These are phyloP conservation scores for Diplolepis rosae DNA, from an alignment of 2,888 invertebrate genomes.

Conservation along the genomic window DNA sequence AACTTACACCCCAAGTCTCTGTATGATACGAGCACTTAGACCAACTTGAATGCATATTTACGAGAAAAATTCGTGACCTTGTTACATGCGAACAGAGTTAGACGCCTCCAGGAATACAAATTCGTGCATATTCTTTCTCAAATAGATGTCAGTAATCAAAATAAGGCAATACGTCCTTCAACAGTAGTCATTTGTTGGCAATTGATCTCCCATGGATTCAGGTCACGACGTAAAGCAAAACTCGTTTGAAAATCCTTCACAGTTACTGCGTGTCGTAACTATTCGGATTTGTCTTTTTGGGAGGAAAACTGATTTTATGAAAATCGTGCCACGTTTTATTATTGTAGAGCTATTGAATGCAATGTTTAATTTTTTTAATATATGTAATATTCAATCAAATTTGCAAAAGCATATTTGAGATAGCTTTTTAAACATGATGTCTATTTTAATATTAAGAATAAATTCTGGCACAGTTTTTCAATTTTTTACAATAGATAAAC, in stretches of 20 bases:
- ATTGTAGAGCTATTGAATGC: too few relatives aligned
- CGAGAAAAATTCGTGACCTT: constrained; percentile 61
- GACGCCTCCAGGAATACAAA: constrained; percentile 61
- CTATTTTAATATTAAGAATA: too few relatives aligned
- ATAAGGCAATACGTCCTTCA: not conserved
- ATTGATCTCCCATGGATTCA: not conserved
- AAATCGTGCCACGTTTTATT: not conserved
- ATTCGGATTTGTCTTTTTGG: not conserved
- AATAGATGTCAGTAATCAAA: constrained; percentile 16
- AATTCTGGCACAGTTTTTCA: too few relatives aligned
- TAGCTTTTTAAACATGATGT: too few relatives aligned
- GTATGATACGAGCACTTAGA: constrained; percentile 48
- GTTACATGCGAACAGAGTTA: constrained; percentile 47
- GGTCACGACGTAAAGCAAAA: constrained; percentile 19
- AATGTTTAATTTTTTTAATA: too few relatives aligned
- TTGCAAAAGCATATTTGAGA: too few relatives aligned
- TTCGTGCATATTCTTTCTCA: constrained; percentile 52
- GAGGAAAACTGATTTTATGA: not conserved
- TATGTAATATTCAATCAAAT: too few relatives aligned
- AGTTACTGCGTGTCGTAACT: constrained; percentile 3
- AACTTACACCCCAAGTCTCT: constrained; percentile 42
- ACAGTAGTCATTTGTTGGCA: constrained; percentile 1
- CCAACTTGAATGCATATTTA: constrained; percentile 61
- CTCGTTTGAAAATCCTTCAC: not conserved
- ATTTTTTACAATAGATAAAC: too few relatives aligned